phyloP scores from a whole-genome alignment of 2,888 invertebrate species.

The Liposcelis brunnea region DNA sequence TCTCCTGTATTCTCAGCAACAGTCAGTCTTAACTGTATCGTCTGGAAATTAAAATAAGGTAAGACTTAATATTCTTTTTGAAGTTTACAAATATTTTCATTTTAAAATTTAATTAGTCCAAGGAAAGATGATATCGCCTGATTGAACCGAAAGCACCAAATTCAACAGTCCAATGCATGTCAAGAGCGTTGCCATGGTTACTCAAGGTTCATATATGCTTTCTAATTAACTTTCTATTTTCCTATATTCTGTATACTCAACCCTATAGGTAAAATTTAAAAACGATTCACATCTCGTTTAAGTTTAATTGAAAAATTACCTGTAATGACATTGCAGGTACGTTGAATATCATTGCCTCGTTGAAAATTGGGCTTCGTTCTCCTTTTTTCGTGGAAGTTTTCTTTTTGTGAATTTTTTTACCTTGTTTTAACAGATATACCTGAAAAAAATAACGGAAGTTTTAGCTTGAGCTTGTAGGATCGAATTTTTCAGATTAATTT shows the following conservation, averaged over 20 bases:
- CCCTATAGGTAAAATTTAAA: too few relatives aligned
- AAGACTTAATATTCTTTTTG: background rate
- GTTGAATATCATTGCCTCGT: constrained; percentile 71
- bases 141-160: too few relatives aligned
- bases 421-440: constrained; percentile 64
- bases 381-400: constrained; percentile 57
- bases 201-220: too few relatives aligned
- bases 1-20: constrained; percentile 31
- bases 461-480: too few relatives aligned
- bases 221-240: too few relatives aligned
- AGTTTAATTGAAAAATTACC: too few relatives aligned
- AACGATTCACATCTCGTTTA: too few relatives aligned
- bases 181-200: too few relatives aligned
- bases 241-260: too few relatives aligned
- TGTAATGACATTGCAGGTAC: constrained; percentile 53
- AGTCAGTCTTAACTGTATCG: constrained; percentile 52
- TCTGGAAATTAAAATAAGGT: constrained; percentile 29
- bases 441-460: constrained; percentile 22
- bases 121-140: too few relatives aligned
- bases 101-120: too few relatives aligned
- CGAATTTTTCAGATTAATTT: constrained; percentile 10
- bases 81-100: constrained; percentile 1
- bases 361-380: constrained; percentile 60
- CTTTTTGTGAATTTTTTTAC: constrained; percentile 66
- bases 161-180: too few relatives aligned